Conservation (phyloP, 2,888 invertebrate species). For the Cyclophora punctaria region DNA sequence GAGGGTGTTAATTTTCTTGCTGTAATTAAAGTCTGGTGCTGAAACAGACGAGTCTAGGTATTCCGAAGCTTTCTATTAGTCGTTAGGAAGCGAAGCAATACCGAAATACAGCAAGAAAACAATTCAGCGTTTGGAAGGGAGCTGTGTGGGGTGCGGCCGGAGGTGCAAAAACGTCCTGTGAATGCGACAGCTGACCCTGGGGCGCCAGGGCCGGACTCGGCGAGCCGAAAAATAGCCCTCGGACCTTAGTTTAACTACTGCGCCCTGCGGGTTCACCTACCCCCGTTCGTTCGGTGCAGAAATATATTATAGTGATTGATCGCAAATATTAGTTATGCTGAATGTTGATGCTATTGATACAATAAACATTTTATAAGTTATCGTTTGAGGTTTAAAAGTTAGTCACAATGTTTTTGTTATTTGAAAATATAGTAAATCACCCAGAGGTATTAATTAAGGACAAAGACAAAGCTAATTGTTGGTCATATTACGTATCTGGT, state of each 20-base stretch:
- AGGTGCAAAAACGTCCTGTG: constrained; percentile 63
- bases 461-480: too few species aligned
- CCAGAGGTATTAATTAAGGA: too few species aligned
- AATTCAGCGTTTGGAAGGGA: constrained; percentile 49
- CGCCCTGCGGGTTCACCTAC: too few species aligned
- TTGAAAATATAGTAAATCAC: too few species aligned
- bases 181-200: constrained; percentile 62
- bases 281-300: too few species aligned
- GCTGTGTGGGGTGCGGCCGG: constrained; percentile 25
- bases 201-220: constrained; percentile 37
- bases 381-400: too few species aligned
- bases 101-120: constrained; percentile 50
- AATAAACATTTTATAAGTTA: too few species aligned
- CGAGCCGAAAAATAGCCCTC: constrained; percentile 1
- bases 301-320: too few species aligned
- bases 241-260: too few species aligned
- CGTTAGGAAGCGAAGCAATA: constrained; percentile 29
- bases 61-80: constrained; percentile 13
- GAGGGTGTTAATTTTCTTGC: constrained; percentile 2
- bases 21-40: constrained; percentile 12
- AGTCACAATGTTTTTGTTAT: too few species aligned
- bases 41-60: constrained; percentile 13
- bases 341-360: too few species aligned
- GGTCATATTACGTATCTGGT: constrained; percentile 36
- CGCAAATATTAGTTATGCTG: too few species aligned